These are phyloP conservation scores for Tenodera sinensis DNA, from an alignment of 2,888 invertebrate species.

Conservation along the genomic window DNA sequence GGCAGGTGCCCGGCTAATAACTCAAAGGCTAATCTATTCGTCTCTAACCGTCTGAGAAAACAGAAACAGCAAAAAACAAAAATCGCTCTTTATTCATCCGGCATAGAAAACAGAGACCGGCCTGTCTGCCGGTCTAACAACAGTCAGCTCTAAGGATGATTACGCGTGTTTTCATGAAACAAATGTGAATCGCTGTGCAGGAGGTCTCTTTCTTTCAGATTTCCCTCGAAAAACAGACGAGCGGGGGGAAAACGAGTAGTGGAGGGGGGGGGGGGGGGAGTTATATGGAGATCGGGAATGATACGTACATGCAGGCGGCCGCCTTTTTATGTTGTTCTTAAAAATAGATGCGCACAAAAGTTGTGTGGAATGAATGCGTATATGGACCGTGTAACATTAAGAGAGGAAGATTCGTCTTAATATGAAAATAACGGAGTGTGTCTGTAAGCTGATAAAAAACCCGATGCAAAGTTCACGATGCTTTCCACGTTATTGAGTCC, in stretches of 20 bases:
- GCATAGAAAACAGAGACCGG: background rate
- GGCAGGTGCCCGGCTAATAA: background rate
- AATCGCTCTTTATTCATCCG: background rate
- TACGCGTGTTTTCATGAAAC: background rate
- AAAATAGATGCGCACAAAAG: background rate
- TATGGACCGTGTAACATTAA: constrained; percentile 12
- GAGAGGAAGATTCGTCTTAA: background rate
- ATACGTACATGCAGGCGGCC: background rate
- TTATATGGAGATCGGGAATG: background rate
- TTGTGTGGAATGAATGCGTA: background rate
- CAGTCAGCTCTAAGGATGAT: background rate
- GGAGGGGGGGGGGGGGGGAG: background rate
- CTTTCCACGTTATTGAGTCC: constrained; percentile 12
- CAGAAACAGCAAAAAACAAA: background rate
- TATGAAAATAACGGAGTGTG: background rate
- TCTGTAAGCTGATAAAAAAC: background rate
- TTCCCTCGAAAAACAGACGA: background rate
- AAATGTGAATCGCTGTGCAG: background rate
- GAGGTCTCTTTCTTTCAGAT: background rate
- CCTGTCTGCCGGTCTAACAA: background rate
- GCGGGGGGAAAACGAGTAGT: background rate
- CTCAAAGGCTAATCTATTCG: background rate
- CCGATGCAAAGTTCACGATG: background rate
- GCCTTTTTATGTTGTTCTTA: background rate
- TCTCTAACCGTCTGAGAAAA: background rate